Percentiles rank a stretch among this genome's conserved stretches.
These are phyloP conservation scores for Pseudochirops corinnae DNA, from an alignment of 2,797 vertebrate species.

Conservation along the genomic window DNA sequence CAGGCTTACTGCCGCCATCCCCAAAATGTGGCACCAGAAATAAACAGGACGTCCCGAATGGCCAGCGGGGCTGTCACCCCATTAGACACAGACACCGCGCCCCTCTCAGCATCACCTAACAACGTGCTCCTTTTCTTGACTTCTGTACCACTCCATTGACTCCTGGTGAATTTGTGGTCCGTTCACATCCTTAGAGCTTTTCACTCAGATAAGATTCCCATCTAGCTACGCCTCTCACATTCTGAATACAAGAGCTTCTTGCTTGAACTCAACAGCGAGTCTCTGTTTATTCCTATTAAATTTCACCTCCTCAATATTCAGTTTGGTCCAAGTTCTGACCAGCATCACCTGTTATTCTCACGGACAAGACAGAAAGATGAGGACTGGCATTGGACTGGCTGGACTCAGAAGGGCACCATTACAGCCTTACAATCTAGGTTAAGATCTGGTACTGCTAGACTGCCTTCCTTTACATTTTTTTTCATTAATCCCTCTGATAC, in stretches of 20 bases:
- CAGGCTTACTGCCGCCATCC: not conserved
- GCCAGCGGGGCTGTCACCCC: not conserved
- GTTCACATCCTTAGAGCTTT: not conserved
- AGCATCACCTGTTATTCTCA: not conserved
- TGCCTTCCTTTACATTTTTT: not conserved
- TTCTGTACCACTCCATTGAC: not conserved
- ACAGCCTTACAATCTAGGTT: not conserved
- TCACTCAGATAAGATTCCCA: not conserved
- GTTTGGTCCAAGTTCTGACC: not conserved
- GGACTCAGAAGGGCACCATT: not conserved
- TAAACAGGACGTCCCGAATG: not conserved
- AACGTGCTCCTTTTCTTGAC: not conserved
- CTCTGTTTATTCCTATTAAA: not conserved
- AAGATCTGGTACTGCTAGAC: not conserved
- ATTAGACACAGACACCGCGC: not conserved
- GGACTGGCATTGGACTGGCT: not conserved
- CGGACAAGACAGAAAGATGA: not conserved
- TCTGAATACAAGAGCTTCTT: not conserved
- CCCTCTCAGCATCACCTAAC: not conserved
- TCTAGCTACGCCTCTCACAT: not conserved
- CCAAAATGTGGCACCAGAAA: not conserved
- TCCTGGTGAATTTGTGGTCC: not conserved
- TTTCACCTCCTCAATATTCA: not conserved
- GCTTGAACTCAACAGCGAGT: not conserved
- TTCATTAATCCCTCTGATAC: not conserved